Base-by-base conservation (phyloP, 2,113 vertebrate genomes). In the Parotia lawesii region DNA sequence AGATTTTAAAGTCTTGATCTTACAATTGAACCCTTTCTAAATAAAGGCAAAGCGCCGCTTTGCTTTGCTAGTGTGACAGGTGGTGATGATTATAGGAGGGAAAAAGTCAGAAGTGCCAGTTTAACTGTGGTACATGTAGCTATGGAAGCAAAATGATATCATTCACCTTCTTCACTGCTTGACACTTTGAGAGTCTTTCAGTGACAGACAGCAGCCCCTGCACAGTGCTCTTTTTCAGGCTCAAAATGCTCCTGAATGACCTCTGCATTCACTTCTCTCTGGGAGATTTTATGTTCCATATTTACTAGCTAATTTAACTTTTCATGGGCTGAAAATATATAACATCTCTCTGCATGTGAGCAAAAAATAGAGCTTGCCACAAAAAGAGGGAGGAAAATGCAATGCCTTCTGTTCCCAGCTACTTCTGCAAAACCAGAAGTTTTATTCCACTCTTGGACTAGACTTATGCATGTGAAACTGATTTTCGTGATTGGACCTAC, bases 371-470 rank as follows among this genome's bases (percentile, higher is more conserved):
- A 79, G 3, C 25, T 71, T 2, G 1, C 75, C 72, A 65, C 71
- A 93, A 71, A 91, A 91, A 72, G 42, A 93, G 86, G 50, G 51
- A 86, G 75, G 72, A 83, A 95, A 95, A 86, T 65, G 61, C 69
- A 61, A 65, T 75, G 85, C 56, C 48, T 81, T 75, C 85, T 88
- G 72, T 53, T 94, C 28, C 72, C 51, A 65, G 47, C 29, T 91
- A 77, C 87, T 95, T 87, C 91, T 85, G 64, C 79, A 94, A 94
- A 95, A 88, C 2, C 60, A 93, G 62, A 77, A 79, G 90, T 93
- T 87, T 91, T 93, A 65, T 37, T 88, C 94, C 82, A 77, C 44
- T 87, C 40, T 69, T 78, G 54, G 31, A 25, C 18, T 44, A 73
- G 42, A 42, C 29, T 89, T 74, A n/a, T 0, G 0, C 29, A 56